These are phyloP conservation scores for Agriopis leucophaearia DNA, from an alignment of 2,888 invertebrate species.

Conservation along the genomic window DNA sequence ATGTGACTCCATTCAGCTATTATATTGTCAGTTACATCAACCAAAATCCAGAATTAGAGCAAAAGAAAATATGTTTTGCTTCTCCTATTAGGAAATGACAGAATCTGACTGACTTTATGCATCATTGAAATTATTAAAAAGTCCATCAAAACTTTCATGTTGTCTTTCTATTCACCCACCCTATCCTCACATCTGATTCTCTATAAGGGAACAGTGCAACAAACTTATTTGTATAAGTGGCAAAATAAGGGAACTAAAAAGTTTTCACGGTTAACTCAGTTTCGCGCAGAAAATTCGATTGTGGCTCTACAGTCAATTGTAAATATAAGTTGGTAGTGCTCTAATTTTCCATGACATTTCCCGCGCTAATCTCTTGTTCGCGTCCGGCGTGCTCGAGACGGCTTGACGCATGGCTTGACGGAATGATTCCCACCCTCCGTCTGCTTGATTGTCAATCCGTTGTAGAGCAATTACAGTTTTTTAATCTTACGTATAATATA, in stretches of 20 bases:
- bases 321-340: background rate
- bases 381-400: slow-evolving; percentile 3
- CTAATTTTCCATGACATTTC: slow-evolving; percentile 37
- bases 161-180: background rate
- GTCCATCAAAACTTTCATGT: background rate
- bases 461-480: slow-evolving; percentile 8
- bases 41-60: too few species aligned
- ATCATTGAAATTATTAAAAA: too few species aligned
- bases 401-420: slow-evolving; percentile 27
- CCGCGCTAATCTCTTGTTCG: slow-evolving; percentile 19
- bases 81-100: too few species aligned
- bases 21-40: too few species aligned
- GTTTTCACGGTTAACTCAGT: background rate
- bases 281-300: background rate
- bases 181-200: background rate
- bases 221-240: background rate
- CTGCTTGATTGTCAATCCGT: slow-evolving; percentile 24
- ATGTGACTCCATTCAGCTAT: too few species aligned
- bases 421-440: slow-evolving; percentile 24
- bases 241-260: background rate
- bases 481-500: background rate
- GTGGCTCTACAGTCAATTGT: background rate
- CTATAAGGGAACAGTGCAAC: background rate
- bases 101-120: too few species aligned
- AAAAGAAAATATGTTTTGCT: too few species aligned